phyloP scores from a whole-genome alignment of 2,113 vertebrate genomes.

The Alexandromys fortis region DNA sequence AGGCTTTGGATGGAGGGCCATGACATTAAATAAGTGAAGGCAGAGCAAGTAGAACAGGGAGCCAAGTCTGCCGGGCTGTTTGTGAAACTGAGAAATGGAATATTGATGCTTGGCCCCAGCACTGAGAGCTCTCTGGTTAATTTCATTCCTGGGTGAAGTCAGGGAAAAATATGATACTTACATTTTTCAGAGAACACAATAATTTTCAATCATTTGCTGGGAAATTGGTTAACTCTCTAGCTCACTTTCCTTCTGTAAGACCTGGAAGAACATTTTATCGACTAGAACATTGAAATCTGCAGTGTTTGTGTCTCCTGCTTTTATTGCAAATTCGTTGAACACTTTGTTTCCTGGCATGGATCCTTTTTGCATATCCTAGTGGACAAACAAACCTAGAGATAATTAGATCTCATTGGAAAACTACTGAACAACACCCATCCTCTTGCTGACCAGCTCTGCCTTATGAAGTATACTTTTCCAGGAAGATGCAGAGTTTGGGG shows the following conservation, averaged over 20 bases:
- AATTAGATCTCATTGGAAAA: background rate
- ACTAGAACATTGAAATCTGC: slow-evolving; percentile 68
- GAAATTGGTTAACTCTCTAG: slow-evolving; percentile 65
- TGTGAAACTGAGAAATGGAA: slow-evolving; percentile 81
- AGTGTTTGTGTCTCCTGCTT: slow-evolving; percentile 20
- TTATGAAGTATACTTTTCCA: background rate
- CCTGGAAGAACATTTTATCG: slow-evolving; percentile 41
- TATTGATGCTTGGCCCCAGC: slow-evolving; percentile 79
- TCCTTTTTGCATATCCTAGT: background rate
- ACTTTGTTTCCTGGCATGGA: background rate
- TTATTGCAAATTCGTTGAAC: background rate
- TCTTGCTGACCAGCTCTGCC: background rate
- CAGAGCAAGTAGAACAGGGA: slow-evolving; percentile 61
- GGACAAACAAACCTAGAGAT: background rate
- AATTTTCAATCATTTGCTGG: slow-evolving; percentile 63
- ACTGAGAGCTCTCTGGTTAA: slow-evolving; percentile 81
- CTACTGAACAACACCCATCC: background rate
- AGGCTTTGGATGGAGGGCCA: slow-evolving; percentile 47
- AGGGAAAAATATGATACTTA: slow-evolving; percentile 75
- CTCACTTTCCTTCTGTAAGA: slow-evolving; percentile 52
- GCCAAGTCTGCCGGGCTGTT: slow-evolving; percentile 80
- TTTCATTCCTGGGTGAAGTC: slow-evolving; percentile 79
- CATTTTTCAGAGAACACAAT: slow-evolving; percentile 73
- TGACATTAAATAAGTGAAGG: slow-evolving; percentile 79
- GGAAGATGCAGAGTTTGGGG: too few relatives aligned